Base-by-base conservation (phyloP, 2,113 vertebrate genomes). In the Motacilla tschutschensis region DNA sequence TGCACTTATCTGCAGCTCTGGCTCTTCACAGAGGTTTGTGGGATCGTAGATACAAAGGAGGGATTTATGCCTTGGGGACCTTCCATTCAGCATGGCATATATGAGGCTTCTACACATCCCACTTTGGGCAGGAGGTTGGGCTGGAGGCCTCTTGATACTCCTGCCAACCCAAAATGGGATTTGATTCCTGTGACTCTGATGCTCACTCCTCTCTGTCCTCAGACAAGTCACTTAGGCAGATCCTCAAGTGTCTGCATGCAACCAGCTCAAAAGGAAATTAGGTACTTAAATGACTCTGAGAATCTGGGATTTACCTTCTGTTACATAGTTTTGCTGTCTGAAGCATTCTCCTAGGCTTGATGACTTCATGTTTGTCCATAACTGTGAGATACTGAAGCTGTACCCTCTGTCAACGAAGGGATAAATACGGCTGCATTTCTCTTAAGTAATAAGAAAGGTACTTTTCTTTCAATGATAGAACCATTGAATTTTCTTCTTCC, bases 381-480 rank as follows among this genome's bases (percentile, higher is more conserved):
- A 76, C n/a, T 54, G 57, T 79, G 72, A 79, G 64, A 72, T 50
- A 57, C 14, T 67, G 79, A 86, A 92, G 47, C 55, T 82, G 76
- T 88, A 36, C 67, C 86, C 86, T 82, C 71, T 88, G 36, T 35
- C 81, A 90, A 44, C 0, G 0, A 79, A 88, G 72, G 84, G 72
- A 77, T 79, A 91, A 91, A 90, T 26, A 74, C 0, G 0, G 60
- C 82, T 77, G 64, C 58, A 43, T 73, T 93, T 84, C 88, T 91
- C 90, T 82, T 88, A 87, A 88, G 74, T 82, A 82, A 83, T 81
- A 83, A 90, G 69, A 86, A 92, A 73, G 38, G 41, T 82, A 67
- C 29, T 92, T 86, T 84, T 89, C 83, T 69, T 75, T 82, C 84
- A 86, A 78, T 79, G 75, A 59, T 62, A 87, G 60, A 93, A 83